Conservation (phyloP, 2,113 vertebrate genomes). For the Opisthocomus hoazin region DNA sequence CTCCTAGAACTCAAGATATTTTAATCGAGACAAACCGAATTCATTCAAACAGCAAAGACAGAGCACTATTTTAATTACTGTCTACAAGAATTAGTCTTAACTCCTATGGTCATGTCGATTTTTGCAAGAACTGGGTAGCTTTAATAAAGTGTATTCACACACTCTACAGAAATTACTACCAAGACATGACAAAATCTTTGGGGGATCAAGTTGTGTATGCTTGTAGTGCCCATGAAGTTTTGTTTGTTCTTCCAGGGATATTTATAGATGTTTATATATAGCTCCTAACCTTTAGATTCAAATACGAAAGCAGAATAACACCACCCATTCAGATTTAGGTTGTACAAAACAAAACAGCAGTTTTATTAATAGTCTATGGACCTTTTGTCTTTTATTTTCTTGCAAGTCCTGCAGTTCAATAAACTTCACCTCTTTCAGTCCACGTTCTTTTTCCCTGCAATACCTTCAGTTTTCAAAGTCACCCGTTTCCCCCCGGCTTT, state of each 20-base stretch:
- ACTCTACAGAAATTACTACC: not conserved
- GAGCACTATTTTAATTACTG: not conserved
- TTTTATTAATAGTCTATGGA: not conserved
- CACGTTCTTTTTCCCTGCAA: not conserved
- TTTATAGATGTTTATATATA: slow-evolving; percentile 48
- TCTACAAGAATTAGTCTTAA: not conserved
- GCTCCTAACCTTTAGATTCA: slow-evolving; percentile 40
- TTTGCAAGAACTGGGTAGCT: not conserved
- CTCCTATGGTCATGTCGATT: not conserved
- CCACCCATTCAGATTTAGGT: not conserved
- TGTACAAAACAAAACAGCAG: not conserved
- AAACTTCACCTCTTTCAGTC: not conserved
- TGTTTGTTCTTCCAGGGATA: slow-evolving; percentile 10
- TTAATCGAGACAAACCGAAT: not conserved
- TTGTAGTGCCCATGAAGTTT: not conserved
- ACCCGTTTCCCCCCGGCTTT: not conserved
- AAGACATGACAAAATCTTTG: not conserved
- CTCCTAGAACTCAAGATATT: not conserved
- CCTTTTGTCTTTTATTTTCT: not conserved
- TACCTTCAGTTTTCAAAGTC: not conserved
- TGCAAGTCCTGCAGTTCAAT: not conserved
- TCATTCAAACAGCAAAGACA: not conserved
- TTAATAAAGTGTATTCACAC: not conserved
- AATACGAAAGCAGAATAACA: not conserved
- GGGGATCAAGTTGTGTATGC: not conserved